Percentiles rank a stretch among this genome's conserved stretches.
Evolutionary conservation across 2,888 invertebrate genomes (phyloP).

Genomic region (Aphrophora alni): DNA sequence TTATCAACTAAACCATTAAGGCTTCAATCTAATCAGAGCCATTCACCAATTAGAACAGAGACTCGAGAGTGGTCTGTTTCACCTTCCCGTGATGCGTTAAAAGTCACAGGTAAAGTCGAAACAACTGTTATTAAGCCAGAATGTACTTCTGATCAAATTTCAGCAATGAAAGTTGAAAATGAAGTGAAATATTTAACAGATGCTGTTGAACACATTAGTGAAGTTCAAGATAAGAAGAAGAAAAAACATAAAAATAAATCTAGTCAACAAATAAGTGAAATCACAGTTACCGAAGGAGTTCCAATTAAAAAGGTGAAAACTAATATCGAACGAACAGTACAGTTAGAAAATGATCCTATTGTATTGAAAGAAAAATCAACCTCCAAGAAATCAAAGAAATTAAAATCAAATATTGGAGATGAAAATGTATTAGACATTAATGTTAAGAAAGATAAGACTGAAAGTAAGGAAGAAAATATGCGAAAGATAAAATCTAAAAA

Average conservation of each 20-base stretch:
- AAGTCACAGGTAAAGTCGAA: slow-evolving; percentile 33
- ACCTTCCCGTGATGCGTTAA: slow-evolving; percentile 32
- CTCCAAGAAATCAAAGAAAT: background rate
- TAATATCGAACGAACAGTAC: background rate
- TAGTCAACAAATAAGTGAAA: background rate
- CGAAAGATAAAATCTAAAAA: background rate
- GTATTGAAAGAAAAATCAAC: background rate
- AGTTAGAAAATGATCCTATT: background rate
- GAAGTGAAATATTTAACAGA: background rate
- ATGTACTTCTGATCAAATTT: slow-evolving; percentile 13
- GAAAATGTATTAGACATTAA: background rate
- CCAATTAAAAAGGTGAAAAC: background rate
- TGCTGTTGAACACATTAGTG: background rate
- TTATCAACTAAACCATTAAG: slow-evolving; percentile 22
- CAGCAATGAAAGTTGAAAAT: slow-evolving; percentile 12
- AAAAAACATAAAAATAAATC: slow-evolving; percentile 22
- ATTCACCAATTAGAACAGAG: slow-evolving; percentile 25
- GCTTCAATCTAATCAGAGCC: slow-evolving; percentile 15
- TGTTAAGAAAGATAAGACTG: background rate
- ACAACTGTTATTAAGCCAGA: background rate
- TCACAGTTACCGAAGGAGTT: background rate
- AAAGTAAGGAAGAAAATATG: background rate
- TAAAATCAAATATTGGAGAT: background rate
- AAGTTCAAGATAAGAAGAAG: slow-evolving; percentile 11
- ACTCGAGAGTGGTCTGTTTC: slow-evolving; percentile 24